A percentile compares a stretch with the other conserved stretches of the same genome.
These are phyloP conservation scores for Portunus trituberculatus DNA, from an alignment of 1,140 invertebrate species.

Conservation along the genomic window DNA sequence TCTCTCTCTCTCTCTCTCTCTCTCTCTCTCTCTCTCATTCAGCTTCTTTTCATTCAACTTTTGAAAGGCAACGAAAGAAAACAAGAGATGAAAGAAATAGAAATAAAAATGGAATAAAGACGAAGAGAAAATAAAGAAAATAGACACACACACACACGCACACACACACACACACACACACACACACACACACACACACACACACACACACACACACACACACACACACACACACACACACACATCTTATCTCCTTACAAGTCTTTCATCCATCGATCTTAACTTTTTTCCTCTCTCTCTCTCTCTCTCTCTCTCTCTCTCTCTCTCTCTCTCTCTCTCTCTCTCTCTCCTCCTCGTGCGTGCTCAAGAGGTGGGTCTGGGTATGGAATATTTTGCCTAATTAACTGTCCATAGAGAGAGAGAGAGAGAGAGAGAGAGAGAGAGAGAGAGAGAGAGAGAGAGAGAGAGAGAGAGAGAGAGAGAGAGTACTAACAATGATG, in stretches of 20 bases:
- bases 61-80: no score
- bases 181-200: constrained; percentile 49
- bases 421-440: constrained; percentile 54
- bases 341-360: background rate
- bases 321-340: background rate
- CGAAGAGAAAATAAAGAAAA: background rate
- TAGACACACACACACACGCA: background rate
- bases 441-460: constrained; percentile 40
- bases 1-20: no score
- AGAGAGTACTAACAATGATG: background rate
- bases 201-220: background rate
- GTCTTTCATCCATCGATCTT: background rate
- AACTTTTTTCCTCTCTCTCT: constrained; percentile 20
- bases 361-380: background rate
- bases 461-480: constrained; percentile 41
- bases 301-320: constrained; percentile 30
- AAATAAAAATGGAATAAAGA: background rate
- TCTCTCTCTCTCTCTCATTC: no score
- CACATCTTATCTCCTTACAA: background rate
- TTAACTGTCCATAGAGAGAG: constrained; percentile 53
- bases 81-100: background rate
- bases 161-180: constrained; percentile 53
- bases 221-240: background rate
- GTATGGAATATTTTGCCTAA: constrained; percentile 50
- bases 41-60: no score